Evolutionary conservation across 2,888 invertebrate species (phyloP), one percentile per base, ranked within the genome.

Genomic region (Colletes collaris): DNA sequence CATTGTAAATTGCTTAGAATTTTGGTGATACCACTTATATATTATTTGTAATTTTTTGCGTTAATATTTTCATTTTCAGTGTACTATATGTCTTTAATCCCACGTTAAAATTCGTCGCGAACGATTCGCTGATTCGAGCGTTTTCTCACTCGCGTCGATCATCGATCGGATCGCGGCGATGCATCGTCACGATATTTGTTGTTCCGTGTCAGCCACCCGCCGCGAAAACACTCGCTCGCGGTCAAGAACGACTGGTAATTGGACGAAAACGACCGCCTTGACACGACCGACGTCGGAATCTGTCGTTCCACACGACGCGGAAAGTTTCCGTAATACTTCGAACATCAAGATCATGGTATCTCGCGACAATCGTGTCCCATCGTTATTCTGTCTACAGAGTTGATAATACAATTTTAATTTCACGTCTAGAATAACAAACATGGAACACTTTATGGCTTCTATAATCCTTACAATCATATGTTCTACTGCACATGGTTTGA

Each of bases 191-290:
- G 62, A 50, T 62, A 35, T 79, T 83, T 72, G 64, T 82, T 84
- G 59, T 78, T 77, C 60, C 60, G 19, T 53, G 59, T 55, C 74
- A 83, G 79, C 88, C 90, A 89, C 90, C 89, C 88, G 89, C 89
- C 80, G 84, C 71, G 82, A 86, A 86, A 87, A 81, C 86, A 86
- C 86, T 88, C 87, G 82, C 88, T 88, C 89, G 91, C 90, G 90
- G 84, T 84, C 81, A 85, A 71, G 86, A 86, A 85, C 87, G 85
- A 84, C 56, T 65, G 35, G 70, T 81, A 63, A 44, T 27, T 27
- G 27, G 27, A 27, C 27, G 27, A 27, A 27, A 27, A 27, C 27
- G 27, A 27, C 27, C 27, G 27, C 27, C 27, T 27, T 27, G 27
- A 27, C 27, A 27, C 27, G 27, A 27, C 27, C 27, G 27, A 27